Evolutionary conservation across 2,113 vertebrate species (phyloP), one percentile per base, ranked within the genome.

Genomic region (Turdus rufiventris): DNA sequence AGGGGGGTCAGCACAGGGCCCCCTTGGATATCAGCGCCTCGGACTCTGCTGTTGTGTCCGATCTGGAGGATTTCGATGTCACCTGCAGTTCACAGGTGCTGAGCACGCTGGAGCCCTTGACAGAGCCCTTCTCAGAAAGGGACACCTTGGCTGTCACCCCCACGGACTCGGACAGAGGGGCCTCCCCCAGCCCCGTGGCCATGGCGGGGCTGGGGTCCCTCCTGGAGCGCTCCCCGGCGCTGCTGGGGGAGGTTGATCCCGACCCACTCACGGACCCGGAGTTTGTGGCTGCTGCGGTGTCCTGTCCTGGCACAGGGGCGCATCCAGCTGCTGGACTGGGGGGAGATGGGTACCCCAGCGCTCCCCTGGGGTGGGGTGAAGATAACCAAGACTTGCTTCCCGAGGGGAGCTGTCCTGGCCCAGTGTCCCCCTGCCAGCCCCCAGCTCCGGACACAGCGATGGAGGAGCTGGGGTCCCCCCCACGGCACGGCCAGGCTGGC

Each of bases 41-140:
- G 0, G 98, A 98, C 87, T 96, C 85, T 42, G 94, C 91, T 1
- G 92, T 97, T 1, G 96, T 94, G 85, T 97, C 97, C 1, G 93
- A 97, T 66, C 87, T 96, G 89, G 96, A 96, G 77, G 94, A 96
- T 91, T 96, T 96, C 6, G 97, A 96, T 68, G 92, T 92, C 95
- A 98, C 97, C 48, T 97, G 94, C 78, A 96, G 95, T 92, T 97
- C 97, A 4, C 98, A 98, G 96, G 92, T 97, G 94, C 95, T 94
- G 92, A 95, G 96, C 84, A 36, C 61, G 3, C 34, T 97, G 76
- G 97, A 97, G 92, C 91, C 96, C 8, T 81, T 21, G 26, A 94
- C 95, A 36, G 96, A 96, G 45, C 94, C 97, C 61, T 96, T 96
- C 89, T 97, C 91, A 1, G 91, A 94, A 61, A 94, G 94, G 94